Base-by-base conservation (phyloP, 2,113 vertebrate species). In the Bujurquina vittata region DNA sequence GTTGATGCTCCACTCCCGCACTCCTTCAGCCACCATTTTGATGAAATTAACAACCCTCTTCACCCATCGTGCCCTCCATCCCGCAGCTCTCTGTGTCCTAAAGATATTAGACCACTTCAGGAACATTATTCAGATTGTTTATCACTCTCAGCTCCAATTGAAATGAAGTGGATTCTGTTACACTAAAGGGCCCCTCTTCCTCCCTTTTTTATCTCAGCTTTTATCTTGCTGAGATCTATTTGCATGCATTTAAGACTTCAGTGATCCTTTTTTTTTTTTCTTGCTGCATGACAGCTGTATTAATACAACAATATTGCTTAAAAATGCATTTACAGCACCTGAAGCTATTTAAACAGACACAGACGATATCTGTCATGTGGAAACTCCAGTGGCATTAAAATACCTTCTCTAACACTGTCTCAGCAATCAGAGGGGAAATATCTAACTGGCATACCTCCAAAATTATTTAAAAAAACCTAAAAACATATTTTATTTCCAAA, bases 101-200 rank as follows among this genome's bases (percentile, higher is more conserved):
- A 95, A 83, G 80, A 94, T 90, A 94, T 95, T 94, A 94, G 61
- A 60, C 65, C 88, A 93, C 94, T 93, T 94, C 92, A 90, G 91
- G 85, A 91, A 88, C 90, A 93, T 95, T 91, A 94, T 94, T 94
- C 84, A 87, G 81, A 92, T 93, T 93, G 92, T 94, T 94, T 91
- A 94, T 95, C 93, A 93, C 91, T 88, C 87, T 86, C 82, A 79
- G 86, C 79, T 93, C 82, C 85, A 94, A 93, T 90, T 93, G 94
- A 93, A 95, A 94, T 93, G 74, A 94, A 95, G 91, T 92, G 92
- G 87, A 92, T 89, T 92, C 84, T 88, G 87, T 91, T 85, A 88
- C 77, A 90, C 73, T 56, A 78, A 89, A 80, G 79, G 84, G 83
- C 79, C 88, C 75, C 55, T 87, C 59, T 73, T 52, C 35, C 69